Evolutionary conservation across 2,797 vertebrate species (phyloP).

Genomic region (Eutrigla gurnardus): DNA sequence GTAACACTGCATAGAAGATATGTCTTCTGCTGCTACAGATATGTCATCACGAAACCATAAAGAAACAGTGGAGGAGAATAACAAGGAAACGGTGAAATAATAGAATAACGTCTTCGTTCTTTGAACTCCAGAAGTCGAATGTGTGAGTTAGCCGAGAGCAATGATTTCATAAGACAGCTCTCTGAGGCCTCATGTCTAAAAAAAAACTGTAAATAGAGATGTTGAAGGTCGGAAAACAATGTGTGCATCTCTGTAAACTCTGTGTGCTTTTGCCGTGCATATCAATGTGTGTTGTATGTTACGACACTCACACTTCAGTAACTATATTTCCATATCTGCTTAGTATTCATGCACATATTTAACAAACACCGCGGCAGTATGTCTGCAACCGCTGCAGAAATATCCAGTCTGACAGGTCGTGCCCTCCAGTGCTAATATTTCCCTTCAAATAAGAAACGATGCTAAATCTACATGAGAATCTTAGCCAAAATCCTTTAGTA

Average conservation of each 20-base stretch:
- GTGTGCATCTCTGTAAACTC: neutral
- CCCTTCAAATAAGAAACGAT: conserved; percentile 1
- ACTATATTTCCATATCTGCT: conserved; percentile 2
- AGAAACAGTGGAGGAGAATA: neutral
- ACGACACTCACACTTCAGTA: neutral
- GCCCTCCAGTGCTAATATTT: neutral
- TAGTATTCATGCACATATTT: conserved; percentile 3
- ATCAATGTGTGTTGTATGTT: neutral
- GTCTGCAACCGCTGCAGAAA: neutral
- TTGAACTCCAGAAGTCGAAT: neutral
- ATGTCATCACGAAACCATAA: neutral
- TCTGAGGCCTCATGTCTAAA: conserved; percentile 14
- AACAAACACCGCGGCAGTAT: neutral
- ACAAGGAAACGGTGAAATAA: neutral
- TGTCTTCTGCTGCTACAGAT: neutral
- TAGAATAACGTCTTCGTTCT: no score
- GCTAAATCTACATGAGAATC: neutral
- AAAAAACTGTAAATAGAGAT: conserved; percentile 10
- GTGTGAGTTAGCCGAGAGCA: neutral
- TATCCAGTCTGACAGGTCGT: neutral
- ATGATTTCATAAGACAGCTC: conserved; percentile 18
- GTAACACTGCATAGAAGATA: conserved; percentile 21
- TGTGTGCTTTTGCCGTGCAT: neutral
- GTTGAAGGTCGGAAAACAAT: conserved; percentile 5
- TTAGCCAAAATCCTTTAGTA: neutral